Conservation (phyloP, 1,140 invertebrate species). For the Brachionus manjavacas region DNA sequence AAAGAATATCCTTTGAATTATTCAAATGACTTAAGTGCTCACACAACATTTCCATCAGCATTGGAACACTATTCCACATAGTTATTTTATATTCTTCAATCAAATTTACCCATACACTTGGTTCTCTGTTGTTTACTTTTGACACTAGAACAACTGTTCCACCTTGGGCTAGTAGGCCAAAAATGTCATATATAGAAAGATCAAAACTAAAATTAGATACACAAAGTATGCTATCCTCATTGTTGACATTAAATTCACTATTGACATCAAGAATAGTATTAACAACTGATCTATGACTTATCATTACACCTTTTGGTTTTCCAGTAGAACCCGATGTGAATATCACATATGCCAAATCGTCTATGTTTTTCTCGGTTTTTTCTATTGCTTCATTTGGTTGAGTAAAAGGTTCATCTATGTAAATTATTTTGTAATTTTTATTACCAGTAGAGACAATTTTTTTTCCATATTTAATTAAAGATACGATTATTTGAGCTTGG, state of each 20-base stretch:
- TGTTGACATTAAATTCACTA: background rate
- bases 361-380: background rate
- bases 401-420: background rate
- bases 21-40: background rate
- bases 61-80: conserved; percentile 5
- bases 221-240: background rate
- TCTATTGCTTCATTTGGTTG: background rate
- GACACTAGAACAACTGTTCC: background rate
- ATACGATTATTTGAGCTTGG: background rate
- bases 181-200: background rate
- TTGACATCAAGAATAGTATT: background rate
- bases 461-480: background rate
- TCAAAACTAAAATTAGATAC: background rate
- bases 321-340: conserved; percentile 87
- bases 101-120: background rate
- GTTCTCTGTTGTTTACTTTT: background rate
- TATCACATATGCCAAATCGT: conserved; percentile 59
- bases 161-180: background rate
- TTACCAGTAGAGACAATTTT: background rate
- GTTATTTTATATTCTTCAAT: background rate
- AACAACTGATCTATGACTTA: conserved; percentile 69
- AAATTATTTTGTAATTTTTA: background rate
- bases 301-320: conserved; percentile 73
- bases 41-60: background rate
- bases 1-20: background rate